These are phyloP conservation scores for Ellobium chinense DNA, from an alignment of 2,888 invertebrate species.

Conservation along the genomic window DNA sequence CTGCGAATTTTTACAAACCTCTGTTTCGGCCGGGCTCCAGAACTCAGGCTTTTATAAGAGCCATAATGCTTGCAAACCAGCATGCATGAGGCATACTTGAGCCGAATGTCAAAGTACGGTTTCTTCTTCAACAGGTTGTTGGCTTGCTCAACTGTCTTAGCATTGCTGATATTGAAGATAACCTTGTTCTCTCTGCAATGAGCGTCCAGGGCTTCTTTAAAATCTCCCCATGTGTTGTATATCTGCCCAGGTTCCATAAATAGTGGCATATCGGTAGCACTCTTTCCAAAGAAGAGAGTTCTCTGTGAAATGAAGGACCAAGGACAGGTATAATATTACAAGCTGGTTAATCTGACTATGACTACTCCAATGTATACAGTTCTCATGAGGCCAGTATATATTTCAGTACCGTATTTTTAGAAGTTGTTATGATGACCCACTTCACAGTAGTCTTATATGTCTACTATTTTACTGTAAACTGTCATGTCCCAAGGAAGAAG, in stretches of 20 bases:
- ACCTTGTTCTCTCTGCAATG: conserved; percentile 41
- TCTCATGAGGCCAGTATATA: too few species aligned
- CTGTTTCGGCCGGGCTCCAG: conserved; percentile 44
- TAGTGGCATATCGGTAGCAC: conserved; percentile 36
- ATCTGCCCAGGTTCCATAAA: conserved; percentile 48
- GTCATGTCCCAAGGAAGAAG: too few species aligned
- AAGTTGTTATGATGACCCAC: too few species aligned
- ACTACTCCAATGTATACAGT: too few species aligned
- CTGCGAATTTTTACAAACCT: conserved; percentile 29
- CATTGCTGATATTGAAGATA: conserved; percentile 47
- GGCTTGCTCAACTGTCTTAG: conserved; percentile 44
- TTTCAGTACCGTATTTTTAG: too few species aligned
- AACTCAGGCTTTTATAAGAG: conserved; percentile 42
- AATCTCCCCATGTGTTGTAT: conserved; percentile 45
- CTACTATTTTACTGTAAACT: too few species aligned
- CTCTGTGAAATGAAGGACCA: too few species aligned
- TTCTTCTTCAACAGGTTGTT: conserved; percentile 36
- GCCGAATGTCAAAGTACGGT: conserved; percentile 35
- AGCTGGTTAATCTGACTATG: too few species aligned
- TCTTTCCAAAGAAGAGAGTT: too few species aligned
- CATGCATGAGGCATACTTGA: conserved; percentile 42
- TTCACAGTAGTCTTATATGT: too few species aligned
- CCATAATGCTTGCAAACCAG: conserved; percentile 44
- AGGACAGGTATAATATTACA: too few species aligned
- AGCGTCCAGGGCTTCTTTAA: conserved; percentile 39